Evolutionary conservation across 2,888 invertebrate species (phyloP).

Genomic region (Troglohyphantes excavatus): DNA sequence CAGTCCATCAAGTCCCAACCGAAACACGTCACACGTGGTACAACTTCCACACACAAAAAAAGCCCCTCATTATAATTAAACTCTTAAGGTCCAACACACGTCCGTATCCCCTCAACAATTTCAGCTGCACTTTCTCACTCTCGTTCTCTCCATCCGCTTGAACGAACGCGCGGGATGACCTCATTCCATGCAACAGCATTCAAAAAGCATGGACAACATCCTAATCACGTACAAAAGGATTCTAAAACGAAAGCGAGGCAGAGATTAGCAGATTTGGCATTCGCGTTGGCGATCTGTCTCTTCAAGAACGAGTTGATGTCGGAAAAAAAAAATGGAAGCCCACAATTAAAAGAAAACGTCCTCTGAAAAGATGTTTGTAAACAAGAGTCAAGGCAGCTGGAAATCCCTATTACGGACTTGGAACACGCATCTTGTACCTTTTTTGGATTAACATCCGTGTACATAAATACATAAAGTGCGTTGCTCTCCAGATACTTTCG

Average conservation of each 20-base stretch:
- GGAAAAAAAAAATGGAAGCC: not conserved
- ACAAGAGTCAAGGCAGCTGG: slow-evolving; percentile 60
- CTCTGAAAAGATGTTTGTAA: slow-evolving; percentile 56
- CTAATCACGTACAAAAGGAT: slow-evolving; percentile 32
- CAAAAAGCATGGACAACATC: not conserved
- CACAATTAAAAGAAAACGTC: not conserved
- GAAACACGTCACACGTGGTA: too few relatives aligned
- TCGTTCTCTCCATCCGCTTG: not conserved
- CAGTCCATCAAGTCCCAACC: too few relatives aligned
- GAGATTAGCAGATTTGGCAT: not conserved
- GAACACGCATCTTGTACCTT: not conserved
- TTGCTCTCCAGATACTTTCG: slow-evolving; percentile 13
- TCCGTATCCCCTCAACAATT: too few relatives aligned
- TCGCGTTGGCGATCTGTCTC: not conserved
- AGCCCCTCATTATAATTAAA: too few relatives aligned
- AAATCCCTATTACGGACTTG: not conserved
- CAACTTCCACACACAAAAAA: too few relatives aligned
- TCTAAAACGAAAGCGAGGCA: not conserved
- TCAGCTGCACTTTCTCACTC: not conserved
- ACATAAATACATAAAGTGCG: slow-evolving; percentile 57
- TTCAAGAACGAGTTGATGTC: too few relatives aligned
- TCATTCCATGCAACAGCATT: not conserved
- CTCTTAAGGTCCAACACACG: too few relatives aligned
- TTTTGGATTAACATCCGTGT: slow-evolving; percentile 22
- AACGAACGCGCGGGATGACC: not conserved